Base-by-base conservation (phyloP, 2,888 invertebrate genomes). In the Pristionchus entomophagus region DNA sequence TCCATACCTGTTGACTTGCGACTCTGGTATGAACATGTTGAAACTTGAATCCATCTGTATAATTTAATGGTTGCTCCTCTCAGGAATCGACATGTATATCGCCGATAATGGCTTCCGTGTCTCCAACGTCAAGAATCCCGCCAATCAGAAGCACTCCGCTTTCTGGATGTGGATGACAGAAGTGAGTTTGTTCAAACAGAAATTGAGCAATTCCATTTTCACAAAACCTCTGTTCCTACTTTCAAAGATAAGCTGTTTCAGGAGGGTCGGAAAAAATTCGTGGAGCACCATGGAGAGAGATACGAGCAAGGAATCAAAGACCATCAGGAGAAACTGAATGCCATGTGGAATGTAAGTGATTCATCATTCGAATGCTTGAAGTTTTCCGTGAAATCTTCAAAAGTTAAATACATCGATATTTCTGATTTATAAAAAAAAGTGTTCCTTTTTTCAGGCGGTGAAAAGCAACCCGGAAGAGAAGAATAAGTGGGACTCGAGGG, bases 61-160 rank as follows among this genome's bases (percentile, higher is more conserved):
- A 51, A n/a, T n/a, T n/a, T n/a, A n/a, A n/a, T n/a, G n/a, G n/a
- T n/a, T n/a, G n/a, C n/a, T n/a, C n/a, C n/a, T n/a, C n/a, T n/a
- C n/a, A n/a, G 45, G 45, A 45, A 45, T 45, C 45, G n/a, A n/a
- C n/a, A 73, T 73, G 73, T 73, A 73, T 26, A 22, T 41, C n/a
- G 26, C 73, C 4, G n/a, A n/a, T 12, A 35, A 73, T 41, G 73
- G 73, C 22, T 73, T 73, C 38, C 38, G 41, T 19, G 73, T 8
- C 41, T 38, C 38, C 12, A 38, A 73, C 17, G 41, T 73, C 41
- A 73, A 73, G 73, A 73, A 73, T 26, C 73, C 73, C 41, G 73
- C 73, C 26, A 38, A 73, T 45, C 73, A 73, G 45, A 73, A 73
- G 73, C n/a, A n/a, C 2, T 41, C 38, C 26, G 73, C 73, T 2